Evolutionary conservation across 2,113 vertebrate species (phyloP).

Genomic region (Spheniscus mendiculus): DNA sequence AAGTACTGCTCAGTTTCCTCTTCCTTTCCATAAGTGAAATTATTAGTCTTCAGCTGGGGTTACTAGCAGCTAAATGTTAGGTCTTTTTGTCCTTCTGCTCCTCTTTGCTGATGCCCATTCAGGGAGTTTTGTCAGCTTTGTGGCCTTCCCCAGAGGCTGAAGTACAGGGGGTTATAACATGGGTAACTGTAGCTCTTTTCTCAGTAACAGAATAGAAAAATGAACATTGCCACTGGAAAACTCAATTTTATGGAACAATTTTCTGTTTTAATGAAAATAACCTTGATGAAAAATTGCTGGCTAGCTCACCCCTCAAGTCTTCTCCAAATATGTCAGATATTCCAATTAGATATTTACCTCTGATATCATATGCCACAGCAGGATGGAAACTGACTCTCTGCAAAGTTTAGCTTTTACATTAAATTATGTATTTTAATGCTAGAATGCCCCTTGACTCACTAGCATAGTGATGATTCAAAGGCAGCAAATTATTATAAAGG

Average conservation of each 20-base stretch:
- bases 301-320: neutral
- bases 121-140: neutral
- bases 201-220: neutral
- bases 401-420: neutral
- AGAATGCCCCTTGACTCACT: neutral
- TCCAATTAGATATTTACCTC: neutral
- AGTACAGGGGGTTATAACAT: neutral
- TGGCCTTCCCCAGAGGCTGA: neutral
- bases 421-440: neutral
- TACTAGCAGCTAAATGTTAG: neutral
- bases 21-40: constrained; percentile 6
- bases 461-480: neutral
- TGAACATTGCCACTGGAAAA: neutral
- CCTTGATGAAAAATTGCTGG: neutral
- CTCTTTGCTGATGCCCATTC: neutral
- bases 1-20: neutral
- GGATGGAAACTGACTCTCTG: neutral
- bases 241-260: neutral
- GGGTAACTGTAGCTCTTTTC: neutral
- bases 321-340: neutral
- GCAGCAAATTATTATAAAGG: neutral
- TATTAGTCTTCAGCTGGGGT: neutral
- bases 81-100: neutral
- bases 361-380: neutral
- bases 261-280: constrained; percentile 9